Evolutionary conservation across 2,113 vertebrate species (phyloP).

Genomic region (Nannobrachium achirus): DNA sequence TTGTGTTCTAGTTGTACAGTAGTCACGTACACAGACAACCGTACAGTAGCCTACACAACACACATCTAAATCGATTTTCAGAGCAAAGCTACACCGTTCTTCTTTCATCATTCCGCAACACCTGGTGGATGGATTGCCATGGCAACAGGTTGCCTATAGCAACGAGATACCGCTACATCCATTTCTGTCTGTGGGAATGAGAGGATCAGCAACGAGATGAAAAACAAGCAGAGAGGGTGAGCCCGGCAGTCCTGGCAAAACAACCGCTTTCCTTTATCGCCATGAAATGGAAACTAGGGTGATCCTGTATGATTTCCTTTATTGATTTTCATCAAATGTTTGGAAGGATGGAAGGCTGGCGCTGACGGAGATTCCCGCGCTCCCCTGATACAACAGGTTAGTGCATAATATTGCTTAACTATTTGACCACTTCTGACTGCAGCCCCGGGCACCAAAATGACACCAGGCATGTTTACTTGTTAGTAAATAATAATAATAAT

Average conservation of each 20-base stretch:
- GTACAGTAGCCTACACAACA: no score
- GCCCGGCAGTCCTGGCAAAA: slow-evolving; percentile 24
- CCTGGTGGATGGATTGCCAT: slow-evolving; percentile 81
- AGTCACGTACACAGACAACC: no score
- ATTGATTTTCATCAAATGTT: background rate
- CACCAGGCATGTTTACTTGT: no score
- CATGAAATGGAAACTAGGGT: slow-evolving; percentile 39
- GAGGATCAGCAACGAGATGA: slow-evolving; percentile 63
- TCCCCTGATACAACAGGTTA: slow-evolving; percentile 77
- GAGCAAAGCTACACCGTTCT: slow-evolving; percentile 52
- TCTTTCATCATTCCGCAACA: slow-evolving; percentile 45
- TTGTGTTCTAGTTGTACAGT: background rate
- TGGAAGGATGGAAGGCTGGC: slow-evolving; percentile 50
- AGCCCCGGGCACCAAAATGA: no score
- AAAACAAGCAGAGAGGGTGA: slow-evolving; percentile 45
- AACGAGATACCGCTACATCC: slow-evolving; percentile 77
- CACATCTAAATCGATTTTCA: slow-evolving; percentile 8
- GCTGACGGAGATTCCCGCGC: slow-evolving; percentile 68
- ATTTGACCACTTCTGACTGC: background rate
- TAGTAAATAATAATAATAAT: no score
- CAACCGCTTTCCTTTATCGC: background rate
- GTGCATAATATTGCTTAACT: background rate
- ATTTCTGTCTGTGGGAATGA: slow-evolving; percentile 60
- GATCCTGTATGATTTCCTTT: background rate
- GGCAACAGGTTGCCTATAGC: slow-evolving; percentile 85